Evolutionary conservation across 2,797 vertebrate species (phyloP), one percentile per base, ranked within the genome.

Genomic region (Anomalospiza imberbis): DNA sequence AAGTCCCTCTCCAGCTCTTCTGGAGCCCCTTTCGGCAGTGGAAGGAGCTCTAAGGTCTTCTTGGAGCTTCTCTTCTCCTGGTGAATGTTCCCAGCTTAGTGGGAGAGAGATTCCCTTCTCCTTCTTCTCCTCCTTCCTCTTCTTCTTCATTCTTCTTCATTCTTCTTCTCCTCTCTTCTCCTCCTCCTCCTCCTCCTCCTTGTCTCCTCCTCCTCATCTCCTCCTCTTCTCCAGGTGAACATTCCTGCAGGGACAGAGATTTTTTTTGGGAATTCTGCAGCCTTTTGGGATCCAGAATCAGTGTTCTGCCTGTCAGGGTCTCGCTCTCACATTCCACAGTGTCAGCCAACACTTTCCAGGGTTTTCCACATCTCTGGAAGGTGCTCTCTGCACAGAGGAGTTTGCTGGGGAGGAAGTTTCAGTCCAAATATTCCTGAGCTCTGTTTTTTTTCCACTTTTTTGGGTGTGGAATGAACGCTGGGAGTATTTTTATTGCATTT

Each of bases 301-400:
- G 1, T 6, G 4, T 7, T 44, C 8, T 72, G 38, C 17, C 73
- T 50, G 3, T 14, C 5, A 1, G 10, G 47, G 18, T 88, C 40
- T 63, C 3, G 1, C 19, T 21, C 36, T 8, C 31, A 5, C 15
- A 14, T 28, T 7, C 29, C 29, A 2, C 0, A 4, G 24, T 25
- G 3, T 6, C 18, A 9, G 36, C 2, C 31, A 47, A 1, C 48
- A 19, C 40, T 10, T 72, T 9, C 24, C 70, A 8, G 38, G 36
- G 12, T 51, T 45, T 73, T 8, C 7, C 16, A 0, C 1, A 1
- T n/a, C 38, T 28, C n/a, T 48, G 54, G 71, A 55, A 61, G 67
- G 22, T 21, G 42, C 62, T 57, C 25, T 0, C 34, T 28, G 26
- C 31, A 5, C 17, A 5, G 53, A 40, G 14, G 34, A 34, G 14